These are phyloP conservation scores for Myiothlypis chrysogaster DNA, from an alignment of 2,797 vertebrate genomes.

Conservation along the genomic window DNA sequence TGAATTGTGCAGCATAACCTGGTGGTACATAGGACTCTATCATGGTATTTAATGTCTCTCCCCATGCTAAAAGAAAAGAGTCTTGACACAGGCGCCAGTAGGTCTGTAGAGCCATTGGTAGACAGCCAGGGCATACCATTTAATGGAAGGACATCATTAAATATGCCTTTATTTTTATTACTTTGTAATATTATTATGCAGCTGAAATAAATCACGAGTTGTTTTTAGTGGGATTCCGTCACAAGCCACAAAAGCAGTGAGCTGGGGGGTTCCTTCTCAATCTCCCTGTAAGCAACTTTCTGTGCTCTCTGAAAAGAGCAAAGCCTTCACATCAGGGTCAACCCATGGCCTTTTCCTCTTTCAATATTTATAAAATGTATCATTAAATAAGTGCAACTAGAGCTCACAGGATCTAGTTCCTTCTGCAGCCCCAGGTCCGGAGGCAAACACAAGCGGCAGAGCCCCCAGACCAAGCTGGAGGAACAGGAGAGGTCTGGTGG, in stretches of 20 bases:
- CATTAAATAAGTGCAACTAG: not conserved
- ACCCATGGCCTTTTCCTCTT: not conserved
- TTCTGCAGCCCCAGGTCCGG: not conserved
- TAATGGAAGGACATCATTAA: constrained; percentile 60
- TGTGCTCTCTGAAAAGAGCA: not conserved
- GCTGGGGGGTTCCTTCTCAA: not conserved
- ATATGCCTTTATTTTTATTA: constrained; percentile 58
- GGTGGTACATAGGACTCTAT: constrained; percentile 1
- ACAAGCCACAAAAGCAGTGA: constrained; percentile 25
- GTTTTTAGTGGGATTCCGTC: constrained; percentile 31
- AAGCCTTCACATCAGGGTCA: not conserved
- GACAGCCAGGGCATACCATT: constrained; percentile 54
- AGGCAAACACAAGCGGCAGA: not conserved
- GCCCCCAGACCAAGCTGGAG: not conserved
- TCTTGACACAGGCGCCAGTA: constrained; percentile 36
- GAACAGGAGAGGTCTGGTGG: not conserved
- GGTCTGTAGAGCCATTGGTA: constrained; percentile 57
- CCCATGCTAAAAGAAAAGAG: not conserved
- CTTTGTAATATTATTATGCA: constrained; percentile 56
- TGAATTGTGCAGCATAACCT: constrained; percentile 48
- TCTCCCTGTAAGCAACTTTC: not conserved
- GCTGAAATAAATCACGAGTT: constrained; percentile 59
- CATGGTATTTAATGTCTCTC: constrained; percentile 20
- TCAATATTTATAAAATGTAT: not conserved
- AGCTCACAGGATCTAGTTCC: not conserved